Evolutionary conservation across 2,797 vertebrate genomes (phyloP).

Genomic region (Sebastes miniatus): DNA sequence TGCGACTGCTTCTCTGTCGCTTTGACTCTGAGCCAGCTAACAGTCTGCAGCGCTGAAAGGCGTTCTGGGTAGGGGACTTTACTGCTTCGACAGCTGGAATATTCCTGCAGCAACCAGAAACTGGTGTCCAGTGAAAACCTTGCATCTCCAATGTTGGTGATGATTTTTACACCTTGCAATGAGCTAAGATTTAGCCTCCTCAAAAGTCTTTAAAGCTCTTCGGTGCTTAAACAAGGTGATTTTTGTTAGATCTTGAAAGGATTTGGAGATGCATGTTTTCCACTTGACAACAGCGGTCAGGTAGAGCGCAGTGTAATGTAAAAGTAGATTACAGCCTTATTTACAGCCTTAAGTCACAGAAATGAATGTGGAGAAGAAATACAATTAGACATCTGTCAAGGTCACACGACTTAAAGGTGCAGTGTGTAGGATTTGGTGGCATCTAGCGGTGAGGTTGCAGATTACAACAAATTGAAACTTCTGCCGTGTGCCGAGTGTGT

Average conservation of each 20-base stretch:
- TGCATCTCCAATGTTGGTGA: background rate
- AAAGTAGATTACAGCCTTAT: background rate
- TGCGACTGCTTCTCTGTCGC: background rate
- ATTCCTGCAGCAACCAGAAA: background rate
- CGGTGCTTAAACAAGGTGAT: background rate
- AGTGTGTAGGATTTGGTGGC: too few species aligned
- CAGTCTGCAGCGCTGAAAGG: background rate
- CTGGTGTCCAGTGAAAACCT: background rate
- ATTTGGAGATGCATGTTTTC: background rate
- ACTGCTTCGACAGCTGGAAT: background rate
- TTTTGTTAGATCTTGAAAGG: background rate
- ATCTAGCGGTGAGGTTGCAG: too few species aligned
- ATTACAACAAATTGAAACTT: rapidly evolving
- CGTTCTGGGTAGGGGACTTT: background rate
- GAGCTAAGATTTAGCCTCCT: background rate
- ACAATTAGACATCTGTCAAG: background rate
- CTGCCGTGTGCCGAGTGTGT: too few species aligned
- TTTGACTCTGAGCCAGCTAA: too few species aligned
- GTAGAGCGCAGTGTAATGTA: too few species aligned
- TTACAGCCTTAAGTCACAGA: background rate
- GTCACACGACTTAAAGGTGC: background rate
- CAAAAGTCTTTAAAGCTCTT: too few species aligned
- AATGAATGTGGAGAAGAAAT: background rate
- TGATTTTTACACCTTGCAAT: background rate
- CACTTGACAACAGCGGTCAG: too few species aligned